These are phyloP conservation scores for Ochotona princeps DNA, from an alignment of 2,113 vertebrate species.

Conservation along the genomic window DNA sequence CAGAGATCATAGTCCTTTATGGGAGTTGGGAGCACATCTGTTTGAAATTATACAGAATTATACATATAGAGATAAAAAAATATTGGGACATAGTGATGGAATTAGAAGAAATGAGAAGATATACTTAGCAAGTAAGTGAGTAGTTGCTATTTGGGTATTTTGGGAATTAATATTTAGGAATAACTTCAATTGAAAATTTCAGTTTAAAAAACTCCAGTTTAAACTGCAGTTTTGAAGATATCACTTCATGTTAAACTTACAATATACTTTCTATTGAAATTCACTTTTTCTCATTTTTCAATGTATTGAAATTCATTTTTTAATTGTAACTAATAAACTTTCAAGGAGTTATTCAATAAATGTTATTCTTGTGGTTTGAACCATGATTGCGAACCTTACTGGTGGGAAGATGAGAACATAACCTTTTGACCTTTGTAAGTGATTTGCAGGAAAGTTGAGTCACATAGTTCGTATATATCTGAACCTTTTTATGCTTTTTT, in stretches of 20 bases:
- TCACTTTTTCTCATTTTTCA: neutral
- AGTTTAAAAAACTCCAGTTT: neutral
- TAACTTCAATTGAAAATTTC: constrained; percentile 43
- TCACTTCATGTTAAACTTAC: constrained; percentile 10
- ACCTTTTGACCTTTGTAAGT: neutral
- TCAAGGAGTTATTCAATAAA: neutral
- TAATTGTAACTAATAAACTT: neutral
- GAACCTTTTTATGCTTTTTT: neutral
- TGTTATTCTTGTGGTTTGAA: neutral
- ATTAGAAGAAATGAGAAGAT: constrained; percentile 23
- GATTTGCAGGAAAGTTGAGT: neutral
- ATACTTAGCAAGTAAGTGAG: neutral
- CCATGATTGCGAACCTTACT: constrained; percentile 15
- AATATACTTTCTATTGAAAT: neutral
- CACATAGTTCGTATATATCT: neutral
- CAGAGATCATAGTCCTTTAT: constrained; percentile 13
- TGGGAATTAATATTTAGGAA: neutral
- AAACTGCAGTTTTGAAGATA: neutral
- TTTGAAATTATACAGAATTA: constrained; percentile 8
- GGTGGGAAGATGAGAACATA: neutral
- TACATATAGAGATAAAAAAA: neutral
- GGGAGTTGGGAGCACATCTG: neutral
- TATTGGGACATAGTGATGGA: neutral
- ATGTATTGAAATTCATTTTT: too few species aligned
- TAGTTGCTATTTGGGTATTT: constrained; percentile 34